Evolutionary conservation across 2,797 vertebrate species (phyloP).

Genomic region (Intellagama lesueurii): DNA sequence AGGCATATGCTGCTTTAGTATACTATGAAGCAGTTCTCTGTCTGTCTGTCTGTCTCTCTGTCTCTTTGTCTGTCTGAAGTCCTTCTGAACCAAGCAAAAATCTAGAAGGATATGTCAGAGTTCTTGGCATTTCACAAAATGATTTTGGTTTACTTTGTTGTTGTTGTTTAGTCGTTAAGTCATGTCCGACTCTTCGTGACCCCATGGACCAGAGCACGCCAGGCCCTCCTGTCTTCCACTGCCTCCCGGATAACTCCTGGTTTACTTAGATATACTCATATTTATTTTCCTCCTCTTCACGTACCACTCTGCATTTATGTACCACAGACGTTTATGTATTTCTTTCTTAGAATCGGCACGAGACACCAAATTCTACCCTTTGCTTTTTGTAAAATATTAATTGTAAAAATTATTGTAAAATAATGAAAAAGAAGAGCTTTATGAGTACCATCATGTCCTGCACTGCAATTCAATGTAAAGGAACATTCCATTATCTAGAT

Average conservation of each 20-base stretch:
- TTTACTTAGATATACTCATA: not conserved
- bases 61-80: slow-evolving; percentile 11
- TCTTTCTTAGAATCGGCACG: not conserved
- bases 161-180: too few species aligned
- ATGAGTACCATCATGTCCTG: not conserved
- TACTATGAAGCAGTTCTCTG: slow-evolving; percentile 2
- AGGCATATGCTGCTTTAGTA: slow-evolving; percentile 7
- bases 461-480: not conserved
- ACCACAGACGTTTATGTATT: not conserved
- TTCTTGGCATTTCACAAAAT: not conserved
- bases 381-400: too few species aligned
- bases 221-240: too few species aligned
- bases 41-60: too few species aligned
- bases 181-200: too few species aligned
- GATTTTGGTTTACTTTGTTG: too few species aligned
- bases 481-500: not conserved
- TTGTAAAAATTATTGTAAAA: too few species aligned
- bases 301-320: not conserved
- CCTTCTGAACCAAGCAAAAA: slow-evolving; percentile 25
- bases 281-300: not conserved
- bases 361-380: not conserved
- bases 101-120: not conserved
- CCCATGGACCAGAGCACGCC: too few species aligned
- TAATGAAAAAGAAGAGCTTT: not conserved
- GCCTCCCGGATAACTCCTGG: too few species aligned